Base-by-base conservation (phyloP, 2,113 vertebrate genomes). In the Bufo bufo region DNA sequence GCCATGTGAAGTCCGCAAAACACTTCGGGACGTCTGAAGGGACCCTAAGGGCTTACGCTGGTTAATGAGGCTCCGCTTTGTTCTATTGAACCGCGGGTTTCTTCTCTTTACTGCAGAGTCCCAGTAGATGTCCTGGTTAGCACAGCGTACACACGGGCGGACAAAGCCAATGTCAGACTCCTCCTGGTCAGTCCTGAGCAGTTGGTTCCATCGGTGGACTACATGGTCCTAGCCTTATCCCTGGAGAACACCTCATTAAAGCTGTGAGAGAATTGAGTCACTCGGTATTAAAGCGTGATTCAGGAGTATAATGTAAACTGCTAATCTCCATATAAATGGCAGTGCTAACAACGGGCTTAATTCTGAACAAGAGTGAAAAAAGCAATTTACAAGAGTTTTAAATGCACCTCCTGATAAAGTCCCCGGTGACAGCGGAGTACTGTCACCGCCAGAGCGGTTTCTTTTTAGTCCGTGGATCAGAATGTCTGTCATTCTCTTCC, bases 261-360 rank as follows among this genome's bases (percentile, higher is more conserved):
- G 33, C 7, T 2, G 17, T 65, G 13, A 47, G 54, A 54, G 33
- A 77, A 75, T 17, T 45, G 52, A 47, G 33, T 75, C 69, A 23
- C 23, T 85, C 45, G 45, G 43, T 33, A 58, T 74, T 43, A n/a
- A n/a, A 74, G 56, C n/a, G 59, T 82, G 43, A 56, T 63, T 88
- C 47, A 59, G 56, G 23, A 14, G 23, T 72, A 23, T 81, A 74
- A 85, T 89, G 82, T 79, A 56, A 66, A 89, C 11, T 17, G 45
- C 61, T 71, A 69, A 85, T 85, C 88, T 89, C 65, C 77, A 89
- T 89, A 85, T 81, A 72, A 85, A 85, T 85, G 77, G 58, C 2
- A 69, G 52, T 20, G 19, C 43, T 84, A 89, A 78, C 71, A 77
- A 84, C 72, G 56, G 19, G 71, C 50, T 66, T 77, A 63, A 43